Conservation (phyloP, 2,113 vertebrate genomes). For the Oryzias curvinotus region DNA sequence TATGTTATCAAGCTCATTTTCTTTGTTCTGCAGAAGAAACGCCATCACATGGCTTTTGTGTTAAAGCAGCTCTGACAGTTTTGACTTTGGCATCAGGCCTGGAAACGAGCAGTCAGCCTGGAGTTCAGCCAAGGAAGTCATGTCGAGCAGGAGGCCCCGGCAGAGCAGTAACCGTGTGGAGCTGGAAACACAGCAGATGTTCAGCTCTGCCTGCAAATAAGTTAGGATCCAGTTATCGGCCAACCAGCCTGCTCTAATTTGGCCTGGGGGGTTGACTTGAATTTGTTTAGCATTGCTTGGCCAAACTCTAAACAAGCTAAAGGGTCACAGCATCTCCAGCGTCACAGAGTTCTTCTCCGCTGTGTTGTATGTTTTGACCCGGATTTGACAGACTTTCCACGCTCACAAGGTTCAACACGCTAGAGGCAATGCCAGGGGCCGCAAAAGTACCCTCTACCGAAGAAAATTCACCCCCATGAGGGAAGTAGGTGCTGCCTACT, state of each 20-base stretch:
- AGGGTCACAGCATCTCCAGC: slow-evolving; percentile 11
- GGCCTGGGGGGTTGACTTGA: slow-evolving; percentile 12
- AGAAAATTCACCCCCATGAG: no score
- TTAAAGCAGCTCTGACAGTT: background rate
- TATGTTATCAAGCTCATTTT: slow-evolving; percentile 15
- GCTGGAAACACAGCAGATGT: slow-evolving; percentile 58
- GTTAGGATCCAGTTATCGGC: slow-evolving; percentile 40
- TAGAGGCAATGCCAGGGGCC: background rate
- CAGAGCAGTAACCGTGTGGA: slow-evolving; percentile 35
- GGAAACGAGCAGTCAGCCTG: slow-evolving; percentile 1
- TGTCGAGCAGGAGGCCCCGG: slow-evolving; percentile 20
- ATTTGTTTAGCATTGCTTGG: slow-evolving; percentile 21
- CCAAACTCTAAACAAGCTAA: slow-evolving; percentile 32
- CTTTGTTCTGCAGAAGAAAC: background rate
- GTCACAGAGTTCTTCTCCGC: background rate
- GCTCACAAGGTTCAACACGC: background rate
- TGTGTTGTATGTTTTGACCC: slow-evolving; percentile 3
- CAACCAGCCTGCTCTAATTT: slow-evolving; percentile 28
- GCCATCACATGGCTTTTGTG: slow-evolving; percentile 3
- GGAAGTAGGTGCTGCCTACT: no score
- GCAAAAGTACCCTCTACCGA: no score
- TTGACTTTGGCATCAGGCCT: slow-evolving; percentile 29
- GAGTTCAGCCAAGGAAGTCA: slow-evolving; percentile 28
- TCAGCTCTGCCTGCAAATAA: slow-evolving; percentile 41
- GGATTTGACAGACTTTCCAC: background rate